These are phyloP conservation scores for Pogona vitticeps DNA, from an alignment of 2,113 vertebrate genomes.

Conservation along the genomic window DNA sequence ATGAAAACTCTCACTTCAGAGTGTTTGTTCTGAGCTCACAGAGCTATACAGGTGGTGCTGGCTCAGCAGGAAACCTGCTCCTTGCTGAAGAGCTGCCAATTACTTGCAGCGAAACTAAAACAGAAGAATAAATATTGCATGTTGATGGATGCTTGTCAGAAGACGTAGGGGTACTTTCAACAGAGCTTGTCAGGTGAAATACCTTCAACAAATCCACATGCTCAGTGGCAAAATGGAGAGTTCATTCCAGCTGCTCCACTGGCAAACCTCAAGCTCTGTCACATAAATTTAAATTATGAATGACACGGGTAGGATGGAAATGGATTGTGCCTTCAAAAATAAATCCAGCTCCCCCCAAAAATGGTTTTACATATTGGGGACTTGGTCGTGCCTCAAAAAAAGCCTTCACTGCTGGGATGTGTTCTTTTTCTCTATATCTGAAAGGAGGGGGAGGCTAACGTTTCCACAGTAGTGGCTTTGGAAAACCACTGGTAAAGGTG, in stretches of 20 bases:
- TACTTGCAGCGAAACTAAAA: slow-evolving; percentile 71
- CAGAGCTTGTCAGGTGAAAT: slow-evolving; percentile 70
- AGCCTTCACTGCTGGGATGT: slow-evolving; percentile 69
- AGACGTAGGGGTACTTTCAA: slow-evolving; percentile 66
- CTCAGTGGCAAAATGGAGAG: slow-evolving; percentile 71
- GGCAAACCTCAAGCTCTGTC: slow-evolving; percentile 76
- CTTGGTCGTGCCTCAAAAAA: slow-evolving; percentile 60
- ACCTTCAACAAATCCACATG: slow-evolving; percentile 67
- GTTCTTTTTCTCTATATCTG: slow-evolving; percentile 67
- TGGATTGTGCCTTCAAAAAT: slow-evolving; percentile 76
- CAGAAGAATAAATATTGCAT: slow-evolving; percentile 79
- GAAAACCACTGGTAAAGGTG: neutral
- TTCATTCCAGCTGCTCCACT: slow-evolving; percentile 75
- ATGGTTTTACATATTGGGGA: slow-evolving; percentile 49
- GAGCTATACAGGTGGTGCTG: slow-evolving; percentile 58
- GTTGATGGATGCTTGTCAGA: slow-evolving; percentile 77
- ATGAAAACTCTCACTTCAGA: slow-evolving; percentile 51
- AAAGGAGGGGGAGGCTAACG: slow-evolving; percentile 42
- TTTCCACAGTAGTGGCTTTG: neutral
- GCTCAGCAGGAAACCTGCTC: slow-evolving; percentile 66
- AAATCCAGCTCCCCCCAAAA: slow-evolving; percentile 64
- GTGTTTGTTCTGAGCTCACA: slow-evolving; percentile 38
- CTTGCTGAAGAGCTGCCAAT: slow-evolving; percentile 66
- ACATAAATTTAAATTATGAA: slow-evolving; percentile 80
- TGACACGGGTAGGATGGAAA: slow-evolving; percentile 77